phyloP scores from a whole-genome alignment of 2,888 invertebrate genomes.

The Xanthia icteritia region DNA sequence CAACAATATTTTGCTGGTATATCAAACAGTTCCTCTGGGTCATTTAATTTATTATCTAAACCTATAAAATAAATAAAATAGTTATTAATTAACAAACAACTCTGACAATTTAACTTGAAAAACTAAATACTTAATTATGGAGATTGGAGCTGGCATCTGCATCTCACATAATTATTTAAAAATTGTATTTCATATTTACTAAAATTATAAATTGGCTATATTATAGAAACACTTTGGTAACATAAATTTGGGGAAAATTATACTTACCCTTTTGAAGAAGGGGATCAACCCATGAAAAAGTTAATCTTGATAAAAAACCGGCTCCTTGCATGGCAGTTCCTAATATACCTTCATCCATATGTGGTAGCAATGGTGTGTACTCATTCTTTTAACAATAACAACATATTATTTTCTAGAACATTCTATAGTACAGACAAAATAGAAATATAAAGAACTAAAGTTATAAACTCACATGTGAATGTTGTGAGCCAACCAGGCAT shows the following conservation, averaged over 20 bases:
- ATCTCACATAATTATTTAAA: not conserved
- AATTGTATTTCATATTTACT: not conserved
- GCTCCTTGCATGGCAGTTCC: conserved; percentile 96
- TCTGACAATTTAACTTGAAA: not conserved
- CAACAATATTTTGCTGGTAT: conserved; percentile 93
- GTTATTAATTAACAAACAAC: not conserved
- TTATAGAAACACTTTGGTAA: not conserved
- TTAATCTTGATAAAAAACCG: conserved; percentile 93
- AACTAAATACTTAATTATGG: not conserved
- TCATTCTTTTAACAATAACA: conserved; percentile 86
- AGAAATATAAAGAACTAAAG: conserved; percentile 15
- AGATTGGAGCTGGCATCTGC: not conserved
- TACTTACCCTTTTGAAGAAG: conserved; percentile 93
- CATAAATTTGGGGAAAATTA: not conserved
- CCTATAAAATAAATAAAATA: conserved; percentile 81
- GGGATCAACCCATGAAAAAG: conserved; percentile 97
- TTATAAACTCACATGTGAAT: conserved; percentile 86
- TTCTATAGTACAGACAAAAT: not conserved
- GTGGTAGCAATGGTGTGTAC: conserved; percentile 91
- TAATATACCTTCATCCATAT: conserved; percentile 93
- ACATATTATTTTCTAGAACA: not conserved
- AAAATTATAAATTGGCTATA: not conserved
- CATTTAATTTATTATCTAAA: conserved; percentile 92
- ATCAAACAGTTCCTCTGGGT: conserved; percentile 95
- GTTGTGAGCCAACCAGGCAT: conserved; percentile 88